Evolutionary conservation across 2,888 invertebrate species (phyloP), one percentile per base, ranked within the genome.

Genomic region (Drymonia ruficornis): DNA sequence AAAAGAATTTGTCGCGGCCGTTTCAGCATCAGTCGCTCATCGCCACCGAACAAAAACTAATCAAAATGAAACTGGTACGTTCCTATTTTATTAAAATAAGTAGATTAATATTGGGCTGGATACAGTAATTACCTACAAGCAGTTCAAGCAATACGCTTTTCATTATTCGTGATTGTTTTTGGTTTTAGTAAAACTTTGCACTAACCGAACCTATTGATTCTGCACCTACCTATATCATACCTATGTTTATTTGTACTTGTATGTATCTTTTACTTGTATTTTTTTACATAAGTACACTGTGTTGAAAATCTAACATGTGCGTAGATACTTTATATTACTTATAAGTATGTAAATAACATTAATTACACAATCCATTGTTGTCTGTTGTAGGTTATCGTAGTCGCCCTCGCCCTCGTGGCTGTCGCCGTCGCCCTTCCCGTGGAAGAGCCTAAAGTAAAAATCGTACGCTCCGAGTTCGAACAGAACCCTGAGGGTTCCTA

Each of bases 11-110:
- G 83, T 70, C 68, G 67, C 74, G 65, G 74, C 55, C 69, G 70
- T 61, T 72, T 65, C 63, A 63, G 71, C 81, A 90, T 87, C 90
- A 91, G 88, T 89, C 81, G 86, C 81, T 80, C 81, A 80, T 81
- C 80, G 83, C 83, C 69, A 74, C 77, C 74, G 71, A 79, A 79
- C 72, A 71, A 76, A n/a, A 83, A 74, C 69, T 55, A 69, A 76
- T 67, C 73, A 85, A 85, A 78, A 91, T 91, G 91, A 91, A 91
- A 86, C 70, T 86, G 85, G 91, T 91, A 83, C 69, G 89, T 86
- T 50, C 7, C 43, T 29, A 7, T 52, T 28, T 28, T 13, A 1
- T 28, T 28, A 45, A n/a, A 23, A 28, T 13, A 19, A 19, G 11
- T 11, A 34, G 2, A 11, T 34, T 36, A n/a, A 36, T 36, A 31